Evolutionary conservation across 2,113 vertebrate genomes (phyloP).

Genomic region (Amphilophus citrinellus): DNA sequence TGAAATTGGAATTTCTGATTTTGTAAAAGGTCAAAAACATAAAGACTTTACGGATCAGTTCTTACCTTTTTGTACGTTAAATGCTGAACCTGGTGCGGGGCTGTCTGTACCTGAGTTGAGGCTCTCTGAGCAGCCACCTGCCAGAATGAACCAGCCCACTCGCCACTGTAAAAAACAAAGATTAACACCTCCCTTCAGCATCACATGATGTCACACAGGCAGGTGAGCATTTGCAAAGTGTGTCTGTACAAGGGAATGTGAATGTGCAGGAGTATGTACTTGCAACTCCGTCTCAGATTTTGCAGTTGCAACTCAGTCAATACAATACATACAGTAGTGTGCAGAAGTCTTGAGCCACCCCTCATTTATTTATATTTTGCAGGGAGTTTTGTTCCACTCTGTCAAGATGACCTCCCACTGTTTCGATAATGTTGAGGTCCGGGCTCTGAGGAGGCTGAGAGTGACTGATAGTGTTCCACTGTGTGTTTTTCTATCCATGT

Average conservation of each 20-base stretch:
- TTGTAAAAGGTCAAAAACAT: not conserved
- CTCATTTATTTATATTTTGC: not conserved
- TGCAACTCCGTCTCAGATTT: not conserved
- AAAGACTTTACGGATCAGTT: slow-evolving; percentile 3
- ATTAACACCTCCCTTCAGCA: slow-evolving; percentile 65
- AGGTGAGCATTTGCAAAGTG: slow-evolving; percentile 27
- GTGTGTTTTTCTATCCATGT: too few relatives aligned
- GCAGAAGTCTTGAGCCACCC: not conserved
- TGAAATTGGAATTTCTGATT: not conserved
- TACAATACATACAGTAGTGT: not conserved
- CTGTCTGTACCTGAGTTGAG: slow-evolving; percentile 11
- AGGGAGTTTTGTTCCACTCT: not conserved
- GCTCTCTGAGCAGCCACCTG: slow-evolving; percentile 40
- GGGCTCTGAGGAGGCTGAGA: not conserved
- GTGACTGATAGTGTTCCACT: too few relatives aligned
- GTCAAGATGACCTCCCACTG: not conserved
- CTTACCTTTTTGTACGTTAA: slow-evolving; percentile 41
- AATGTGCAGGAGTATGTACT: not conserved
- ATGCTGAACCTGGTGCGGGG: not conserved
- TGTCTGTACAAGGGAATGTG: not conserved
- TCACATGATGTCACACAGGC: slow-evolving; percentile 44
- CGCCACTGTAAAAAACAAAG: slow-evolving; percentile 54
- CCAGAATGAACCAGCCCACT: slow-evolving; percentile 59
- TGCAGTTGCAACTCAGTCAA: not conserved
- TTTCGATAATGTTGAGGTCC: not conserved